Base-by-base conservation (phyloP, 1,140 invertebrate genomes). In the Ephestia elutella region DNA sequence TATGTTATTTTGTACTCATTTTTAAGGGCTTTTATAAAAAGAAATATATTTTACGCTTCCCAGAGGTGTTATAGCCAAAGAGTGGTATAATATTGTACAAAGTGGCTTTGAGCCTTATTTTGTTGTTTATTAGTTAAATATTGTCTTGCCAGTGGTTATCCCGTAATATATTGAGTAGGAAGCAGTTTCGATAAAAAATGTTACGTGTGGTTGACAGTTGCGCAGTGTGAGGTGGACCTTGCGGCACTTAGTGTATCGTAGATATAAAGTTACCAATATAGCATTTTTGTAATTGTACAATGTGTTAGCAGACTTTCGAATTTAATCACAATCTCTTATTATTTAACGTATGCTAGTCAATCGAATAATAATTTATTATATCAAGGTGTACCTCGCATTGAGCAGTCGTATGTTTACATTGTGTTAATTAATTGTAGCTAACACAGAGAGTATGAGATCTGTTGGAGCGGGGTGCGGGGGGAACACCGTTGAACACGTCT, bases 11-110 rank as follows among this genome's bases (percentile, higher is more conserved):
- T 68, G 56, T 67, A 68, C 62, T 69, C 60, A 65, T 65, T 68
- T 68, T 71, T 64, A 51, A 67, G 63, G 62, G 61, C 61, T 63
- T 70, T 72, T 75, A 65, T 53, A 62, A 55, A 59, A 44, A 50
- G 2, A 32, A 51, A 35, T 60, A 65, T 65, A 71, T 71, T 68
- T 70, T 69, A 83, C 78, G 80, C 80, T 83, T 81, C 78, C 66
- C 73, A 81, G 75, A 82, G 74, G 72, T 73, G 71, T 73, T 68
- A 54, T 68, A 76, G 68, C 73, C 73, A 76, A 79, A 79, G 76
- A 78, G 62, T 73, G 66, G 60, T 67, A 63, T 69, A 38, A 38
- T 38, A 67, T 67, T 71, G 76, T 79, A 79, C 71, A 76, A 76
- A 76, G 62, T 66, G 74, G 76, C 76, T 79, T 63, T 61, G 71